Percentiles rank a stretch among this genome's conserved stretches.
phyloP scores from a whole-genome alignment of 2,888 invertebrate genomes.

The Poecilus cupreus region DNA sequence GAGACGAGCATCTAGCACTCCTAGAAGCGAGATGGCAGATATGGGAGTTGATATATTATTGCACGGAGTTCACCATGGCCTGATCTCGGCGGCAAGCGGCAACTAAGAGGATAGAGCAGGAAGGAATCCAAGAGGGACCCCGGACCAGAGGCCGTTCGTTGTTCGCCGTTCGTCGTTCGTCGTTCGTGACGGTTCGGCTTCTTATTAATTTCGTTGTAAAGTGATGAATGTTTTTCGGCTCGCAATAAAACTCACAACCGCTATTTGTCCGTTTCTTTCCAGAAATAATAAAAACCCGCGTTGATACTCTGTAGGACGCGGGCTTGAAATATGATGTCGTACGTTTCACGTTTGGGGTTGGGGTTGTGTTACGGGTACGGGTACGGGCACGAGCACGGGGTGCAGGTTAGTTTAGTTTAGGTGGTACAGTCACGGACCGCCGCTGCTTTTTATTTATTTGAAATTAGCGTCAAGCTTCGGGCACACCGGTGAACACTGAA shows the following conservation, averaged over 20 bases:
- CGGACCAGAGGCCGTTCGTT: background rate
- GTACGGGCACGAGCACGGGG: too few species aligned
- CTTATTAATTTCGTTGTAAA: slow-evolving; percentile 53
- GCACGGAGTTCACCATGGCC: slow-evolving; percentile 7
- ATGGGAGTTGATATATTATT: slow-evolving; percentile 22
- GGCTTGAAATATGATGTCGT: slow-evolving; percentile 55
- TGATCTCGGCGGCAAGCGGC: background rate
- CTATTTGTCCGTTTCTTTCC: slow-evolving; percentile 55
- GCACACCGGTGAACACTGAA: too few species aligned
- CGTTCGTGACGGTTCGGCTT: slow-evolving; percentile 45
- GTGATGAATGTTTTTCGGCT: slow-evolving; percentile 55
- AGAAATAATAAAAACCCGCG: slow-evolving; percentile 53
- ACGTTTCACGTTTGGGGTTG: slow-evolving; percentile 26
- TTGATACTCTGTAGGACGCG: slow-evolving; percentile 49
- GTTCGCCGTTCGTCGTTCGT: background rate
- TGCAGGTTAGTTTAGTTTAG: slow-evolving; percentile 9
- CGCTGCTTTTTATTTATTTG: slow-evolving; percentile 49
- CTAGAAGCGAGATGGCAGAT: background rate
- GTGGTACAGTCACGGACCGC: slow-evolving; percentile 7
- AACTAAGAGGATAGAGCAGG: background rate
- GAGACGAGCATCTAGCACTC: background rate
- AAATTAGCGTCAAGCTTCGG: background rate
- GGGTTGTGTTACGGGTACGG: background rate
- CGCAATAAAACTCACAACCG: slow-evolving; percentile 57
- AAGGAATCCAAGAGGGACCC: background rate